Percentiles rank a stretch among this genome's conserved stretches.
Conservation (phyloP, 64 coral and sea anemone species). For the Stylophora pistillata region DNA sequence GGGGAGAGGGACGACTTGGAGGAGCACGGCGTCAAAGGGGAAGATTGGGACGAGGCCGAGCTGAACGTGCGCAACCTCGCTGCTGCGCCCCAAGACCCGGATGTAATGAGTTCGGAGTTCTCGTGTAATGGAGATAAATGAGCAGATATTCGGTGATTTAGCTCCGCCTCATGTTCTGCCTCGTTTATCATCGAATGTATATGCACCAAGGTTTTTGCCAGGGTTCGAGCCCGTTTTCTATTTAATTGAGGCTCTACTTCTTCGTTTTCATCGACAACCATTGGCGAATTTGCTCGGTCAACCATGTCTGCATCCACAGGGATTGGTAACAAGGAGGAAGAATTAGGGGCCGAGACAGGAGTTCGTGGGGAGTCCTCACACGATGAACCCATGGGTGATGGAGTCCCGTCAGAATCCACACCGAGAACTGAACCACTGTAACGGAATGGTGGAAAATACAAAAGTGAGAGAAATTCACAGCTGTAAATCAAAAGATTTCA, state of each 20-base stretch:
- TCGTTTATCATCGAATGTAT: constrained; percentile 90
- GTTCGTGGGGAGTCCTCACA: constrained; percentile 13
- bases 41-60: constrained; percentile 79
- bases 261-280: constrained; percentile 31
- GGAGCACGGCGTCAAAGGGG: constrained; percentile 73
- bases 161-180: constrained; percentile 87
- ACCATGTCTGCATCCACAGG: constrained; percentile 19
- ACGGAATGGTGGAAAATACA: no score
- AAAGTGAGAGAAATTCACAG: no score
- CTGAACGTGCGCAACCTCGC: constrained; percentile 65
- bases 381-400: constrained; percentile 18
- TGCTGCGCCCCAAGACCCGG: constrained; percentile 50
- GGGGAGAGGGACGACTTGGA: constrained; percentile 92
- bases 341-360: not conserved
- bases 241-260: constrained; percentile 7
- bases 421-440: not conserved
- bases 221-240: constrained; percentile 52
- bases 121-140: constrained; percentile 73
- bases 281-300: constrained; percentile 44
- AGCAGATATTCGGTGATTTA: constrained; percentile 42
- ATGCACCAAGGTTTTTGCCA: constrained; percentile 89
- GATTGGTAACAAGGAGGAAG: not conserved
- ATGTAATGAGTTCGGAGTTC: constrained; percentile 53
- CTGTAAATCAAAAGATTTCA: no score
- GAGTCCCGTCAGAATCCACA: constrained; percentile 1